Evolutionary conservation across 1,140 invertebrate species (phyloP).

Genomic region (Papilio polyxenes): DNA sequence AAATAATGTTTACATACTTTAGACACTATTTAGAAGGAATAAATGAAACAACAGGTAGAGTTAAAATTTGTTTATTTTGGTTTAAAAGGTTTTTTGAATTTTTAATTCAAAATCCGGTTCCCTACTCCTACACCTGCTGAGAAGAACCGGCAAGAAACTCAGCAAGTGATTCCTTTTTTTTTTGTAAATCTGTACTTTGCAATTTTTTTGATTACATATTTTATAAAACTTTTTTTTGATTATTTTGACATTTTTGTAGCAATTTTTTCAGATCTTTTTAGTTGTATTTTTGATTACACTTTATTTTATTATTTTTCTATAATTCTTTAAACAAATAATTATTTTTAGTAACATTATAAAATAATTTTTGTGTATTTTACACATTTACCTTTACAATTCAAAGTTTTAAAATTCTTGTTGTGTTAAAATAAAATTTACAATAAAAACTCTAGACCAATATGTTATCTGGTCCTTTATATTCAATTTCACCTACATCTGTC

Average conservation of each 20-base stretch:
- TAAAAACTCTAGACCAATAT: not conserved
- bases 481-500: not conserved
- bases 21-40: slow-evolving; percentile 25
- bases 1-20: not conserved
- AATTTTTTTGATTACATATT: not conserved
- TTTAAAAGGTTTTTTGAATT: slow-evolving; percentile 34
- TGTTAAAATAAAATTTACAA: not conserved
- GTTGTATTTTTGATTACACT: too few species aligned
- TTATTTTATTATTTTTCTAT: not conserved
- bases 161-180: slow-evolving; percentile 52
- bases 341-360: not conserved
- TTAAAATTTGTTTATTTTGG: slow-evolving; percentile 42
- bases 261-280: too few species aligned
- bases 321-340: too few species aligned
- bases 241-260: not conserved
- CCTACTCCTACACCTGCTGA: slow-evolving; percentile 64
- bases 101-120: slow-evolving; percentile 64
- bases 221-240: slow-evolving; percentile 22
- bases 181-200: slow-evolving; percentile 32
- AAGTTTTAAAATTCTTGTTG: not conserved
- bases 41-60: slow-evolving; percentile 55
- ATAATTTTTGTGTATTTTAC: too few species aligned
- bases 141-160: slow-evolving; percentile 76
- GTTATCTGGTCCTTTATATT: not conserved
- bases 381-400: too few species aligned